phyloP scores from a whole-genome alignment of 2,113 vertebrate species.

The Phrynocephalus versicolor region DNA sequence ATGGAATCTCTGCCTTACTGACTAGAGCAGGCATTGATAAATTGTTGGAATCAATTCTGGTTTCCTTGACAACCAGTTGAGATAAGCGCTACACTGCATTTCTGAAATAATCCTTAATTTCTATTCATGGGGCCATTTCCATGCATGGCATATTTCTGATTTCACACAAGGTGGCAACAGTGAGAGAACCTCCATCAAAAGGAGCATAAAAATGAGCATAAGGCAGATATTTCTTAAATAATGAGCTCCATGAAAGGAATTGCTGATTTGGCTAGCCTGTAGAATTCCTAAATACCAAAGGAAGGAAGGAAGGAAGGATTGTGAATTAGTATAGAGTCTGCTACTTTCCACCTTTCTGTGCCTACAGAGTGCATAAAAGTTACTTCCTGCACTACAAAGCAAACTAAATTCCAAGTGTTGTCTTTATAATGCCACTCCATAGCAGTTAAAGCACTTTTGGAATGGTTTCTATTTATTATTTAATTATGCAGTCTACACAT shows the following conservation, averaged over 20 bases:
- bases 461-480: no score
- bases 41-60: rapidly evolving
- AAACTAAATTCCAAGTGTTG: no score
- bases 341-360: not conserved
- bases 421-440: no score
- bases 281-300: not conserved
- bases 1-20: not conserved
- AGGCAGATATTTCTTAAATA: not conserved
- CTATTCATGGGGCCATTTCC: not conserved
- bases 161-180: rapidly evolving
- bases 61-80: not conserved
- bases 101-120: not conserved
- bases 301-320: not conserved
- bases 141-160: conserved; percentile 13
- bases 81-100: not conserved
- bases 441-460: no score
- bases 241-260: not conserved
- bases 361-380: not conserved
- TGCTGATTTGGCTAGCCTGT: not conserved
- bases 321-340: not conserved
- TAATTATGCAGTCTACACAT: no score
- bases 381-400: not conserved
- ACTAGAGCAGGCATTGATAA: conserved; percentile 21
- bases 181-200: not conserved
- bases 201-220: no score